Evolutionary conservation across 2,797 vertebrate genomes (phyloP), one percentile per base, ranked within the genome.

Genomic region (Periparus ater): DNA sequence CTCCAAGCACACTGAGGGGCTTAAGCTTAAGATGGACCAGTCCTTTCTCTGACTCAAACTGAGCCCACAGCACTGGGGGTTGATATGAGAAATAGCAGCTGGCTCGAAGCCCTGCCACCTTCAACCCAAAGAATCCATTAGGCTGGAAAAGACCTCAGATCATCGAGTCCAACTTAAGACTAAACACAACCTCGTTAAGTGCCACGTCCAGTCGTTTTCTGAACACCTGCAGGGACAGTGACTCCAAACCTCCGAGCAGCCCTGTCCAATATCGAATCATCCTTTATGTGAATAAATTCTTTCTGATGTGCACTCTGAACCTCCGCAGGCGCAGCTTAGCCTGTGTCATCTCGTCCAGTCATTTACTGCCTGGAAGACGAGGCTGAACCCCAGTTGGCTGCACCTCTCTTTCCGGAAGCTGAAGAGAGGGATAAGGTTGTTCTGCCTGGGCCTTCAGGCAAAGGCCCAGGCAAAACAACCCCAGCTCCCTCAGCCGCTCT

Each of bases 11-110:
- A 3, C 40, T 5, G 38, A 34, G 1, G 3, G 12, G 32, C 29
- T 75, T 32, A 29, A n/a, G 29, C 23, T 54, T 22, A 48, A 7
- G 2, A 13, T 0, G 1, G 14, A n/a, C 8, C 26, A 9, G 34
- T 44, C 13, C 4, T 7, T 60, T 3, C 45, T 9, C 44, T 11
- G 27, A 8, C 14, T 45, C 21, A 3, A 76, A 38, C 16, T 47
- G 27, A n/a, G 12, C 32, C 38, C 47, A 4, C n/a, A 71, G 30
- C 42, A 17, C 38, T 1, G 18, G 10, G 17, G 13, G 3, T 0
- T 13, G 11, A 18, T 5, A 3, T 0, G 1, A 32, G 13, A 32
- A 48, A 23, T 0, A 22, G 14, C 8, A 17, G 62, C 1, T 15
- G 6, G 15, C 23, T 42, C 25, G 9, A 62, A 60, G 70, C 5